A percentile compares a stretch with the other conserved stretches of the same genome.
These are phyloP conservation scores for Chaetogeoica ovagalla DNA, from an alignment of 2,888 invertebrate species.

Conservation along the genomic window DNA sequence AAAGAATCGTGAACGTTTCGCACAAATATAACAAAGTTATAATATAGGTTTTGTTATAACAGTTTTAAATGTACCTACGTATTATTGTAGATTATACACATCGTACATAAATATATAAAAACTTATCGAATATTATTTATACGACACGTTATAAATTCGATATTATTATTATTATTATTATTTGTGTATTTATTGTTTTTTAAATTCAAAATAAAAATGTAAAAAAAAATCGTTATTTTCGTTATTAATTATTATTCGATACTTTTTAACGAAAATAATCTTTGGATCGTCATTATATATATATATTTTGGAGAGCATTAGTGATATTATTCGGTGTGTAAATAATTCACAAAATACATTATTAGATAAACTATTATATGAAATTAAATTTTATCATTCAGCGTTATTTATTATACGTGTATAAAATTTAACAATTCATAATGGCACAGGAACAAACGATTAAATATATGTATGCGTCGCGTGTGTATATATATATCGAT, in stretches of 20 bases:
- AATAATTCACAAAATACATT: too few relatives aligned
- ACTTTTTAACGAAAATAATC: too few relatives aligned
- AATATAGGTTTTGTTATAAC: constrained; percentile 1
- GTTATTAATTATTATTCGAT: too few relatives aligned
- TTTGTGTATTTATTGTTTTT: neutral
- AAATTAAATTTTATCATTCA: too few relatives aligned
- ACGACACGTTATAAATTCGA: neutral
- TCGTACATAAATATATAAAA: neutral
- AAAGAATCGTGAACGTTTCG: neutral
- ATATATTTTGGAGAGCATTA: too few relatives aligned
- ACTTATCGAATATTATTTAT: neutral
- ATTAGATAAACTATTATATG: too few relatives aligned
- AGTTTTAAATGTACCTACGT: neutral
- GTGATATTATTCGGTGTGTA: too few relatives aligned
- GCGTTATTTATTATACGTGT: too few relatives aligned
- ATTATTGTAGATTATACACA: neutral
- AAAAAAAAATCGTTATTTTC: too few relatives aligned
- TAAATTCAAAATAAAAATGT: too few relatives aligned
- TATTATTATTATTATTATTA: neutral
- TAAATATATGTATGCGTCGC: too few relatives aligned
- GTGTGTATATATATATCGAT: neutral
- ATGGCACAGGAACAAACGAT: neutral
- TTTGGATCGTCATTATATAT: too few relatives aligned
- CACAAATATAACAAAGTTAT: constrained; percentile 25
- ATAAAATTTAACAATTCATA: neutral